These are phyloP conservation scores for Aplochiton taeniatus DNA, from an alignment of 2,797 vertebrate genomes.

Conservation along the genomic window DNA sequence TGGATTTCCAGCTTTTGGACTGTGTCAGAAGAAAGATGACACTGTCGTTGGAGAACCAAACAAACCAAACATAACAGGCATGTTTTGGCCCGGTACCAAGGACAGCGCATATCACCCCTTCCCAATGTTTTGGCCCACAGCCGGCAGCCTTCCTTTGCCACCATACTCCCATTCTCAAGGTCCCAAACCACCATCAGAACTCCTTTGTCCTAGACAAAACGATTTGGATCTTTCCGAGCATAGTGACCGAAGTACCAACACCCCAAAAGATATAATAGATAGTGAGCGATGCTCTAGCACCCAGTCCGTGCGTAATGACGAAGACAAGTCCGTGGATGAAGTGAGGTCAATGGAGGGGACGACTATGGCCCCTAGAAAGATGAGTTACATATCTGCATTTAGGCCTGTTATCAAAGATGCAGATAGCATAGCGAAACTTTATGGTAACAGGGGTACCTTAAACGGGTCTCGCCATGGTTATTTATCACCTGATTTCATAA, in stretches of 20 bases:
- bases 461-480: constrained; percentile 79
- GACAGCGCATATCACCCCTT: constrained; percentile 88
- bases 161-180: constrained; percentile 82
- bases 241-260: constrained; percentile 77
- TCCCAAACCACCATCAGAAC: constrained; percentile 80
- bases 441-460: constrained; percentile 84
- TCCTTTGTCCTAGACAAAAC: constrained; percentile 66
- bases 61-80: constrained; percentile 77
- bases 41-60: constrained; percentile 73
- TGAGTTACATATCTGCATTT: constrained; percentile 94
- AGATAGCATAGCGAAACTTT: constrained; percentile 93
- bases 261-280: constrained; percentile 75
- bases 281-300: constrained; percentile 81
- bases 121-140: constrained; percentile 93
- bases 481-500: constrained; percentile 89
- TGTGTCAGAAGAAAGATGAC: constrained; percentile 93
- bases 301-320: constrained; percentile 77
- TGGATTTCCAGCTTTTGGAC: constrained; percentile 90
- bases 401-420: constrained; percentile 94
- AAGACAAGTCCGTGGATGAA: constrained; percentile 81
- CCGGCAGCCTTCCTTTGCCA: constrained; percentile 85
- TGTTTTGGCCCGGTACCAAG: constrained; percentile 89
- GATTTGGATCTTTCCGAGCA: constrained; percentile 77
- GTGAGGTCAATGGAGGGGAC: constrained; percentile 71
- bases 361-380: constrained; percentile 74